phyloP scores from a whole-genome alignment of 2,113 vertebrate genomes.

The Indri indri region DNA sequence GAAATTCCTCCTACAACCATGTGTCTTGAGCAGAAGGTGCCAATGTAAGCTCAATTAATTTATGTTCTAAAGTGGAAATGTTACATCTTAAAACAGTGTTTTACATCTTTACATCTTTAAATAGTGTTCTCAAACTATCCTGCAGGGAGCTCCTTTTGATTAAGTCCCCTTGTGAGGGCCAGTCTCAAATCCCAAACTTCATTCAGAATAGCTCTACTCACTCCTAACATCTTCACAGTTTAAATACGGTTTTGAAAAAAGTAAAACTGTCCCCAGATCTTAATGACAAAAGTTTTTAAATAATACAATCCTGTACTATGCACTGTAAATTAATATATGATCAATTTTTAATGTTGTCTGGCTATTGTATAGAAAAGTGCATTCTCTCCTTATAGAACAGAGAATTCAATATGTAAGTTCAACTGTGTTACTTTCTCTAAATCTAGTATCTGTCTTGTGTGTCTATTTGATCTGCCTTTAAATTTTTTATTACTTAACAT shows the following conservation, averaged over 20 bases:
- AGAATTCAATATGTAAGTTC: neutral
- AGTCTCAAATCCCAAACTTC: neutral
- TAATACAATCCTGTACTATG: neutral
- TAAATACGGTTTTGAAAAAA: neutral
- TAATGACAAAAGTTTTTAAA: neutral
- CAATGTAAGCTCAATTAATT: neutral
- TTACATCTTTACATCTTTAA: neutral
- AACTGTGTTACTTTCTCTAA: neutral
- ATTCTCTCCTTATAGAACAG: neutral
- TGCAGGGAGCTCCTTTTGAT: neutral
- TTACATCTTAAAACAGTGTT: neutral
- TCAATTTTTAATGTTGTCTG: neutral
- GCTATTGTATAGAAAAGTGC: neutral
- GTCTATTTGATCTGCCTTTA: neutral
- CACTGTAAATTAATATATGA: neutral
- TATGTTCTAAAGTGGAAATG: neutral
- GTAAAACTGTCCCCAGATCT: neutral
- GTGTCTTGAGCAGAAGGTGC: conserved; percentile 51
- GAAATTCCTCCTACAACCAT: conserved; percentile 48
- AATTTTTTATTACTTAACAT: neutral
- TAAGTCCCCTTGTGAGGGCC: neutral
- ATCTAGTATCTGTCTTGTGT: neutral
- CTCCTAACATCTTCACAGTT: neutral
- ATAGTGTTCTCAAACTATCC: neutral
- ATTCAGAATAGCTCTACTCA: neutral